Evolutionary conservation across 92 coral and sea anemone genomes (phyloP), one percentile per base, ranked within the genome.

Genomic region (Metridium senile): DNA sequence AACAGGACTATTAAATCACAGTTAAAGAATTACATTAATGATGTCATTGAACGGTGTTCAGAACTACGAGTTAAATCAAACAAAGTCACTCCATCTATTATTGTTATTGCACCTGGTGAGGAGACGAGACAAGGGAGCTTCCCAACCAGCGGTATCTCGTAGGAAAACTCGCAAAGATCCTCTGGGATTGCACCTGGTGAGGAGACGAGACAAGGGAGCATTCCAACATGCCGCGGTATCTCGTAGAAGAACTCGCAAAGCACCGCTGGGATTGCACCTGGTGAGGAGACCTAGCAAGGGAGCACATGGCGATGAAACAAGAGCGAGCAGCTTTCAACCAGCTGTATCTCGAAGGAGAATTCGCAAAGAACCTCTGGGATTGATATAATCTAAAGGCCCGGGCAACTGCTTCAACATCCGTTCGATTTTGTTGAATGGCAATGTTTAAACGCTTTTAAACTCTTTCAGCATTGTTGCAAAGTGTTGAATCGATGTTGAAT

Each of bases 1-100:
- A 88, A 91, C 70, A 77, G 89, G 61, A 31, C 80, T 34, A 89
- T 91, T 18, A 88, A 83, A 76, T 68, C 81, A 53, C 93, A 91
- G 62, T 67, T 88, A 35, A 82, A 74, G 68, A 85, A 74, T 23
- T 73, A 73, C 22, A 30, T 22, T 26, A 35, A 33, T 58, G 30
- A 57, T 43, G 3, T 58, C 30, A 54, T 73, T 19, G 54, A 32
- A n/a, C 32, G n/a, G 13, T 30, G 33, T 58, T 27, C 25, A 9
- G 3, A 29, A 20, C 45, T 63, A 4, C 54, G 68, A 1, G 63
- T 33, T 17, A 35, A 58, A 33, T 56, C 45, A 19, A 73, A 58
- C 57, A 73, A 58, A 54, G 68, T 73, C 23, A 58, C 31, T 33
- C 78, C 78, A 57, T 28, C 78, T 31, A 73, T 73, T 49, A 73